Conservation (phyloP, 2,888 invertebrate genomes). For the Amaurobius ferox region DNA sequence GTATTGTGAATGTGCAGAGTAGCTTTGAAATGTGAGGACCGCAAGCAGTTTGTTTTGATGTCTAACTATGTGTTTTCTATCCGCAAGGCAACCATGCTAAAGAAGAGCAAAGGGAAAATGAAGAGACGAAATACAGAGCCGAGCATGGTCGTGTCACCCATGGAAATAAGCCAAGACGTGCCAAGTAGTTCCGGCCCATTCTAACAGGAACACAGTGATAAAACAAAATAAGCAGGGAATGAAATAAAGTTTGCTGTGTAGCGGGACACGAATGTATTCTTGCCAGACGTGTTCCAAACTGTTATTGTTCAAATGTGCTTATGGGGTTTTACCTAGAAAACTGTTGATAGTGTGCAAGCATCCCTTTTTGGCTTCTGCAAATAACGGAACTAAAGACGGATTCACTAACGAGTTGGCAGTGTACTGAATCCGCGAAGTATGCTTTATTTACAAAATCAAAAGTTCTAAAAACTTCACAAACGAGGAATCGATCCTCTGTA, state of each 20-base stretch:
- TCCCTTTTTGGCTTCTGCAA: not conserved
- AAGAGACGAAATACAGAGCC: slow-evolving; percentile 79
- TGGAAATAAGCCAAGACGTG: slow-evolving; percentile 69
- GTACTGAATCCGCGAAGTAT: no score
- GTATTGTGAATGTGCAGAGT: no score
- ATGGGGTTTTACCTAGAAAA: not conserved
- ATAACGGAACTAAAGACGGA: no score
- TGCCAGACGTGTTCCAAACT: not conserved
- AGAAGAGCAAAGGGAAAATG: slow-evolving; percentile 80
- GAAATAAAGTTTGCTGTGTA: slow-evolving; percentile 42
- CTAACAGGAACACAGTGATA: slow-evolving; percentile 56
- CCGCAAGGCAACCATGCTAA: slow-evolving; percentile 81
- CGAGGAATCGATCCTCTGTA: no score
- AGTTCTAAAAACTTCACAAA: no score
- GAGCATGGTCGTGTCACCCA: slow-evolving; percentile 75
- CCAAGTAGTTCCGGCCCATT: slow-evolving; percentile 72
- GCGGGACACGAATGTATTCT: not conserved
- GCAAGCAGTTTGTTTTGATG: not conserved
- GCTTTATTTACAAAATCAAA: no score
- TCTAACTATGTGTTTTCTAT: slow-evolving; percentile 41
- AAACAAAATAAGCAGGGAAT: not conserved
- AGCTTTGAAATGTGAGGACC: no score
- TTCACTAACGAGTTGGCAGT: no score
- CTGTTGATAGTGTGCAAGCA: not conserved
- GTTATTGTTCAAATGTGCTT: not conserved